These are phyloP conservation scores for Pygoscelis adeliae DNA, from an alignment of 2,113 vertebrate genomes.

Conservation along the genomic window DNA sequence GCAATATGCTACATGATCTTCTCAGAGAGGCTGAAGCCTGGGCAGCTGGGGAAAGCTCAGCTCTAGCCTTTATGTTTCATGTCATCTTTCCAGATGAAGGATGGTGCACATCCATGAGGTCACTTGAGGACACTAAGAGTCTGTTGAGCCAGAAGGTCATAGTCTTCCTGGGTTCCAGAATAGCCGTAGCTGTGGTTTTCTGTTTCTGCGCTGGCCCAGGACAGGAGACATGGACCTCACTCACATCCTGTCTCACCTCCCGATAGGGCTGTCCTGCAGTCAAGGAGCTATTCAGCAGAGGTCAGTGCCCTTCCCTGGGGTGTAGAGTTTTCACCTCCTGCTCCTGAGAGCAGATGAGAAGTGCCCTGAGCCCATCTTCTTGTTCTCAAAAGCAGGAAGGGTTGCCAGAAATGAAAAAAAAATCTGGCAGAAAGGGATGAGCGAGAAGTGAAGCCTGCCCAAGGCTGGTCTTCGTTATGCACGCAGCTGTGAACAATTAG, in stretches of 20 bases:
- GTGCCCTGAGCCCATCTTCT: neutral
- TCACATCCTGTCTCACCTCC: neutral
- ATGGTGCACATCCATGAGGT: neutral
- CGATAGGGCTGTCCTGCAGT: neutral
- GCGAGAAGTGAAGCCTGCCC: neutral
- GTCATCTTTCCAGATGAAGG: neutral
- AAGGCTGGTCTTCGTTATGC: neutral
- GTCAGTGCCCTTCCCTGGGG: neutral
- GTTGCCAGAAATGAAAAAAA: neutral
- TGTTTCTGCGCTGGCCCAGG: neutral
- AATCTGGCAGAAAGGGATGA: neutral
- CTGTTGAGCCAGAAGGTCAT: neutral
- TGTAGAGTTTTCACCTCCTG: neutral
- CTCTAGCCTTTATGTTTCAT: neutral
- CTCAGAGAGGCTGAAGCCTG: neutral
- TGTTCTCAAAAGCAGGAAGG: neutral
- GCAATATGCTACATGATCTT: neutral
- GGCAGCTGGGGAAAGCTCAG: neutral
- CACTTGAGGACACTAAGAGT: neutral
- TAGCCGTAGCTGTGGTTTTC: neutral
- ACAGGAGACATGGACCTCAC: neutral
- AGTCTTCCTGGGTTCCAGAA: neutral
- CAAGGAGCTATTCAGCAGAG: neutral
- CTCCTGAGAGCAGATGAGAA: neutral
- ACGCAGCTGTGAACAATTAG: neutral